phyloP scores from a whole-genome alignment of 2,888 invertebrate genomes.

The Pediacus dermestoides region DNA sequence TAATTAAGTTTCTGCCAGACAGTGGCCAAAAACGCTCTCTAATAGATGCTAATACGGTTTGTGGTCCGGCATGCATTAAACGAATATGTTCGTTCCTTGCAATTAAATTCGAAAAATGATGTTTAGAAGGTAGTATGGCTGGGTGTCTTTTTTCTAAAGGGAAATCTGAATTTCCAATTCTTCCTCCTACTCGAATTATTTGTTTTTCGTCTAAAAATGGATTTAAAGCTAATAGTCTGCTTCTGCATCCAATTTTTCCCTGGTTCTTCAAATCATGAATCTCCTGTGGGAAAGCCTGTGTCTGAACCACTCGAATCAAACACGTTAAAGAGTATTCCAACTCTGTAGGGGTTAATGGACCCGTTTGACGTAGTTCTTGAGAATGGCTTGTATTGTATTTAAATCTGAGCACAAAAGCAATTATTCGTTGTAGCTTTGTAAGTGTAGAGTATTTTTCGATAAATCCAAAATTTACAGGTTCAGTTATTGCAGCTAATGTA shows the following conservation, averaged over 20 bases:
- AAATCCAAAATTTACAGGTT: no score
- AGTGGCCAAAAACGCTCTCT: slow-evolving; percentile 20
- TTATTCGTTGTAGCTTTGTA: neutral
- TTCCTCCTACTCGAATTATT: slow-evolving; percentile 17
- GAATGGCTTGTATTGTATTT: no score
- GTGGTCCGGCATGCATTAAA: slow-evolving; percentile 18
- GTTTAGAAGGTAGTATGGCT: slow-evolving; percentile 11
- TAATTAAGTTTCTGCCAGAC: slow-evolving; percentile 11
- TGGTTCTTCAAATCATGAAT: neutral
- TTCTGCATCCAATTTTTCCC: no score
- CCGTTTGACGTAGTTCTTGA: no score
- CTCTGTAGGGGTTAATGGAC: no score
- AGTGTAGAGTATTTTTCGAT: neutral
- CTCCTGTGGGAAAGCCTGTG: neutral
- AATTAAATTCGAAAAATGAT: slow-evolving; percentile 12
- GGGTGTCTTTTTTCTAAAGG: slow-evolving; percentile 14
- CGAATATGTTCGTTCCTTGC: slow-evolving; percentile 11
- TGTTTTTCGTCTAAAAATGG: slow-evolving; percentile 18
- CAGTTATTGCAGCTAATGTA: no score
- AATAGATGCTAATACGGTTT: slow-evolving; percentile 13
- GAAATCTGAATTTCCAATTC: slow-evolving; percentile 13
- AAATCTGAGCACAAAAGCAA: no score
- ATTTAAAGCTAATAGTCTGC: no score
- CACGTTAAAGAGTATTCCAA: neutral
- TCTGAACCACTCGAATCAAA: neutral